Base-by-base conservation (phyloP, 2,888 invertebrate genomes). In the Synergus umbraculus region DNA sequence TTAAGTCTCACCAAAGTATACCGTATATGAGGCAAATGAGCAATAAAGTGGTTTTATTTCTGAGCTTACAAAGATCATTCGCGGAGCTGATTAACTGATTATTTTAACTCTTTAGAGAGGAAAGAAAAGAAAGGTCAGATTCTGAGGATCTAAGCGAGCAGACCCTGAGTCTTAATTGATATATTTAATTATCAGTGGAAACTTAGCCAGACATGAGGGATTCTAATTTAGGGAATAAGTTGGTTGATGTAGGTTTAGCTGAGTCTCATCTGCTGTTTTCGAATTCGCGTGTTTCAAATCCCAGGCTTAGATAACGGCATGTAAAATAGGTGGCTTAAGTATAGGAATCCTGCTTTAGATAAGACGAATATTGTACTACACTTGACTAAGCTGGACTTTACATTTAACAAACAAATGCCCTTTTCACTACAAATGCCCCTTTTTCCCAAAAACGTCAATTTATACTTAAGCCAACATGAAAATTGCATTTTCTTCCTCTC, bases 311-410 rank as follows among this genome's bases (percentile, higher is more conserved):
- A 43, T 66, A 66, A 44, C 66, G 5, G 37, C 22, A 66, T 66
- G 66, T 44, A 66, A 66, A 66, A 66, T 66, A 18, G 44, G 22
- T 44, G 18, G 44, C 44, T 66, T 18, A 66, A 12, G 18, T 18
- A 29, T 29, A 66, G 18, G 18, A 44, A 66, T n/a, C 66, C 66
- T 66, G 18, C 43, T 66, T 66, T 44, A 66, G 66, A 66, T 44
- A 18, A 66, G 44, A 44, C n/a, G 43, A 66, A 41, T 37, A n/a
- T 15, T 65, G 65, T 65, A 15, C 65, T 41, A 1, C 12, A 44
- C 44, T n/a, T 44, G 43, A n/a, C 65, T 37, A 37, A 41, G 65
- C n/a, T 66, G 7, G 43, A 66, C 15, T 22, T 44, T 22, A 2
- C 2, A 44, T 44, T 66, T 66, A 44, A 66, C 15, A 43, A 44